Conservation (phyloP, 1,140 invertebrate species). For the Penaeus vannamei region DNA sequence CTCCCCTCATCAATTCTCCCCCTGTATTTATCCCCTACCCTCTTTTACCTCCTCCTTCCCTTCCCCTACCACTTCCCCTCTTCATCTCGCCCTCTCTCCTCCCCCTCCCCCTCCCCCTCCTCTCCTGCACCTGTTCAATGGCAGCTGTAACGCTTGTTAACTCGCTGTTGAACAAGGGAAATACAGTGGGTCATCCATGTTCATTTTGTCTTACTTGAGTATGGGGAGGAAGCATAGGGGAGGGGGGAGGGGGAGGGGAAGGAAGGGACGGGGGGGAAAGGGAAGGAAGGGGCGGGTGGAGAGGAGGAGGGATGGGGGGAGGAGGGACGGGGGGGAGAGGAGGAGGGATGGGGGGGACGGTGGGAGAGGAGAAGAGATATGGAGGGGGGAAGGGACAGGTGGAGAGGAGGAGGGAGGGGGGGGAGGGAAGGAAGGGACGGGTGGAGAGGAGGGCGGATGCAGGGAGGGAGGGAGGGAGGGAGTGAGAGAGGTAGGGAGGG, state of each 20-base stretch:
- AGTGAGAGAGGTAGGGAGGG: background rate
- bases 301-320: background rate
- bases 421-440: background rate
- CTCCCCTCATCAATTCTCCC: background rate
- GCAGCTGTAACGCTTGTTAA: constrained; percentile 9
- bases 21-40: background rate
- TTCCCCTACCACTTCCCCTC: background rate
- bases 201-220: background rate
- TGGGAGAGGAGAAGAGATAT: background rate
- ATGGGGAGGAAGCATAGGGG: background rate
- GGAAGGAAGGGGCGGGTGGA: too few species aligned
- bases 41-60: background rate
- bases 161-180: background rate
- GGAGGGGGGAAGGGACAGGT: too few species aligned
- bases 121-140: constrained; percentile 45
- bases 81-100: background rate
- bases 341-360: background rate
- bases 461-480: background rate
- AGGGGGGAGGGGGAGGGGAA: background rate
- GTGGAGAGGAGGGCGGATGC: too few species aligned
- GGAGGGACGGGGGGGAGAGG: background rate
- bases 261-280: background rate
- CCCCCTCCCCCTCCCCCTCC: background rate
- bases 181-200: background rate
- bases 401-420: too few species aligned